phyloP scores from a whole-genome alignment of 92 coral and sea anemone species.

The Palythoa grandiflora region DNA sequence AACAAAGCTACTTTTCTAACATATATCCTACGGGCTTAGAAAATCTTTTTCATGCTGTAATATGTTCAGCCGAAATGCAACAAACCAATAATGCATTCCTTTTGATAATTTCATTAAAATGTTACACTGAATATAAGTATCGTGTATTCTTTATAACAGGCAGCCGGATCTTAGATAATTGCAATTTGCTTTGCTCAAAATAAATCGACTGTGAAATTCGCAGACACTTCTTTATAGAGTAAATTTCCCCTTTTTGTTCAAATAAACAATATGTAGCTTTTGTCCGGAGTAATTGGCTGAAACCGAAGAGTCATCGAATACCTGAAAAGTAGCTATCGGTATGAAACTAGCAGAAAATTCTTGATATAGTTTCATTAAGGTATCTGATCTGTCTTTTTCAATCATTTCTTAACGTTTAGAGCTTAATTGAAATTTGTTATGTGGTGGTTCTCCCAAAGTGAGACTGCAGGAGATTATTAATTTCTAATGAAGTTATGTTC shows the following conservation, averaged over 20 bases:
- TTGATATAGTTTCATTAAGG: conserved; percentile 37
- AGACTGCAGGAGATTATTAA: conserved; percentile 78
- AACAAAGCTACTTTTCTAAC: conserved; percentile 24
- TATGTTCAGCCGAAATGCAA: conserved; percentile 27
- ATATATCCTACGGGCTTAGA: conserved; percentile 18
- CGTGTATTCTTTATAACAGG: conserved; percentile 17
- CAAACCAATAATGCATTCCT: conserved; percentile 34
- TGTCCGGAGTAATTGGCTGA: conserved; percentile 70
- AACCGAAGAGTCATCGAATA: conserved; percentile 53
- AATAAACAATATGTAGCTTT: conserved; percentile 74
- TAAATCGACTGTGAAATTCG: conserved; percentile 75
- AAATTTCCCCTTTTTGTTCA: conserved; percentile 67
- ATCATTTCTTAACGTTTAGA: conserved; percentile 68
- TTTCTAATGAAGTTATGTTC: conserved; percentile 77
- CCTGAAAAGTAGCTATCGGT: conserved; percentile 53
- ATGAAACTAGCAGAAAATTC: conserved; percentile 52
- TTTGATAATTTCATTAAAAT: conserved; percentile 20
- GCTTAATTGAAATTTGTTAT: conserved; percentile 84
- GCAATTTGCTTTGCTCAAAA: conserved; percentile 79
- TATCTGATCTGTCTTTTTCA: conserved; percentile 50
- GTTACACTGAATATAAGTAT: conserved; percentile 26
- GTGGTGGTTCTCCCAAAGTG: conserved; percentile 68
- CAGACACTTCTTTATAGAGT: conserved; percentile 69
- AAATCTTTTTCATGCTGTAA: conserved; percentile 26
- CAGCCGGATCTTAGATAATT: conserved; percentile 80